Conservation (phyloP, 2,888 invertebrate genomes). For the Oscheius sp. region DNA sequence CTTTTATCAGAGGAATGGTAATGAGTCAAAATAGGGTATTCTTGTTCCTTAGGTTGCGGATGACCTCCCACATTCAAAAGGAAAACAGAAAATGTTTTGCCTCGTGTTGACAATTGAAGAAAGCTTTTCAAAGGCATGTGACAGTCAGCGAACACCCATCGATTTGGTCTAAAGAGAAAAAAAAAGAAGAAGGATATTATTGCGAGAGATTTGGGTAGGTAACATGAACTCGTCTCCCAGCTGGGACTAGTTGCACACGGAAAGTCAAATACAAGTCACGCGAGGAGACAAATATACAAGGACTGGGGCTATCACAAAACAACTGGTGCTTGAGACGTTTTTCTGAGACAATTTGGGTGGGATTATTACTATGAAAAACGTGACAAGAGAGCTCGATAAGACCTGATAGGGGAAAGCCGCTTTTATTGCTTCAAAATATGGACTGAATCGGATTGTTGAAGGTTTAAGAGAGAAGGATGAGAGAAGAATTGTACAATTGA, state of each 20-base stretch:
- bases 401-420: not conserved
- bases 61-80: not conserved
- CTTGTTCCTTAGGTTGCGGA: not conserved
- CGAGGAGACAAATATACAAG: not conserved
- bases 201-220: not conserved
- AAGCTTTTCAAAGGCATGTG: not conserved
- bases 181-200: not conserved
- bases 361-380: not conserved
- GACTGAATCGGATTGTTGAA: not conserved
- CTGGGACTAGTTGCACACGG: constrained; percentile 2
- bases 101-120: not conserved
- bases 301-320: not conserved
- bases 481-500: not conserved
- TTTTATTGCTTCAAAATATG: not conserved
- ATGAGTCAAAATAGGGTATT: too few relatives aligned
- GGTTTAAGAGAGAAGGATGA: not conserved
- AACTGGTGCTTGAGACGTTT: not conserved
- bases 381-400: not conserved
- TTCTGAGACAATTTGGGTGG: not conserved
- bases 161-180: not conserved
- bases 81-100: not conserved
- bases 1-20: too few relatives aligned
- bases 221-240: not conserved
- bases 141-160: not conserved
- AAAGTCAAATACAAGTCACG: constrained; percentile 17